These are phyloP conservation scores for Lepidonotus clava DNA, from an alignment of 2,888 invertebrate genomes.

Conservation along the genomic window DNA sequence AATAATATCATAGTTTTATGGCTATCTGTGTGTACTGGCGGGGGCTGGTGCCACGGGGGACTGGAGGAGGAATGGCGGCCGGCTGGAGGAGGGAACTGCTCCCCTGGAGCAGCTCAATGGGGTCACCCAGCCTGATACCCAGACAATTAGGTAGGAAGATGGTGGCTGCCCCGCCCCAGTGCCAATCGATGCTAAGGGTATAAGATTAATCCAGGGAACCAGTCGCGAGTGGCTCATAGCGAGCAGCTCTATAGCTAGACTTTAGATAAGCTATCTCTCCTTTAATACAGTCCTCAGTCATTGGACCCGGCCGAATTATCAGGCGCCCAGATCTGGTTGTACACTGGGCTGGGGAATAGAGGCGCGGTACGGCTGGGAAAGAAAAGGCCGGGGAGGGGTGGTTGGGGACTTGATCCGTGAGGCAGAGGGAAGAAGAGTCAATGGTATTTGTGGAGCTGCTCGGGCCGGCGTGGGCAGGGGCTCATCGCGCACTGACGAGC, in stretches of 20 bases:
- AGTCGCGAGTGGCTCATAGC: neutral
- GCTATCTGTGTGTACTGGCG: too few species aligned
- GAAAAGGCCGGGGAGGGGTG: too few species aligned
- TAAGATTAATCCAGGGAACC: neutral
- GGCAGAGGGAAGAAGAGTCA: neutral
- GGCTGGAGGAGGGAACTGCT: neutral
- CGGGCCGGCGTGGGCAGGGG: neutral
- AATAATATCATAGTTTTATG: slow-evolving; percentile 1
- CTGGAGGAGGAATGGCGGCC: too few species aligned
- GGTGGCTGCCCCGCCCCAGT: neutral
- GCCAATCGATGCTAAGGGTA: slow-evolving; percentile 24
- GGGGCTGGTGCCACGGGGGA: too few species aligned
- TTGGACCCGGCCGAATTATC: neutral
- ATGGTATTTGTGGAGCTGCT: neutral
- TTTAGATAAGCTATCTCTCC: neutral
- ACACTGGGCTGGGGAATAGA: neutral
- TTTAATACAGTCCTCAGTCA: neutral
- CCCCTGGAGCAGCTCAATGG: neutral
- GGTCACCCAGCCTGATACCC: slow-evolving; percentile 3
- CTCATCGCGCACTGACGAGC: neutral
- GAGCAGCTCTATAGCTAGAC: neutral
- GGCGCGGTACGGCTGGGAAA: too few species aligned
- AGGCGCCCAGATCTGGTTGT: neutral
- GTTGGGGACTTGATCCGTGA: neutral
- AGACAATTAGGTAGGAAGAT: neutral